These are phyloP conservation scores for Halcyon badia DNA, from an alignment of 2,797 vertebrate species.

Conservation along the genomic window DNA sequence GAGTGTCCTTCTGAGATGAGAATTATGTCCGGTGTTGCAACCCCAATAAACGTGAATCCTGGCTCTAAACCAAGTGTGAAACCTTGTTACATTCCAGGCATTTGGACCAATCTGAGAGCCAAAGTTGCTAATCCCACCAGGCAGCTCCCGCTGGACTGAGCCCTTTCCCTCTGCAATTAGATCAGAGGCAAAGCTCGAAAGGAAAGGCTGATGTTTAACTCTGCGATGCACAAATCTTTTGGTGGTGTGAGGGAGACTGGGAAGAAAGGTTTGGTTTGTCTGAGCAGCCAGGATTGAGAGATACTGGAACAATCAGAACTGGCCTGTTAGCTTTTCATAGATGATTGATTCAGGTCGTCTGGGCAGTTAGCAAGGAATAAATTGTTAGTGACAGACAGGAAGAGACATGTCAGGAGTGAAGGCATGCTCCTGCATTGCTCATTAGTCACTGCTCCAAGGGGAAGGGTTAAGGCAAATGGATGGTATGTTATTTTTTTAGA, in stretches of 20 bases:
- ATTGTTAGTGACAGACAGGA: slow-evolving; percentile 19
- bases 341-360: slow-evolving; percentile 17
- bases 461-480: not conserved
- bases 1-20: not conserved
- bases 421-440: not conserved
- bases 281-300: not conserved
- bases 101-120: not conserved
- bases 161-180: not conserved
- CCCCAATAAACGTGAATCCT: not conserved
- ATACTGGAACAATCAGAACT: not conserved
- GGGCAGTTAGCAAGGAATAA: not conserved
- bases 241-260: not conserved
- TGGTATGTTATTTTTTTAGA: not conserved
- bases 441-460: slow-evolving; percentile 10
- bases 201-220: not conserved
- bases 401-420: not conserved
- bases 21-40: not conserved
- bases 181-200: not conserved
- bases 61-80: slow-evolving; percentile 10
- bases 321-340: not conserved
- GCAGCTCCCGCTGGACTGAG: not conserved
- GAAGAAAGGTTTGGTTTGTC: slow-evolving; percentile 6
- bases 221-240: not conserved
- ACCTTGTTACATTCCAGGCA: not conserved
- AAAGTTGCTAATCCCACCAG: not conserved